Conservation (phyloP, 2,113 vertebrate species). For the Mohoua ochrocephala region DNA sequence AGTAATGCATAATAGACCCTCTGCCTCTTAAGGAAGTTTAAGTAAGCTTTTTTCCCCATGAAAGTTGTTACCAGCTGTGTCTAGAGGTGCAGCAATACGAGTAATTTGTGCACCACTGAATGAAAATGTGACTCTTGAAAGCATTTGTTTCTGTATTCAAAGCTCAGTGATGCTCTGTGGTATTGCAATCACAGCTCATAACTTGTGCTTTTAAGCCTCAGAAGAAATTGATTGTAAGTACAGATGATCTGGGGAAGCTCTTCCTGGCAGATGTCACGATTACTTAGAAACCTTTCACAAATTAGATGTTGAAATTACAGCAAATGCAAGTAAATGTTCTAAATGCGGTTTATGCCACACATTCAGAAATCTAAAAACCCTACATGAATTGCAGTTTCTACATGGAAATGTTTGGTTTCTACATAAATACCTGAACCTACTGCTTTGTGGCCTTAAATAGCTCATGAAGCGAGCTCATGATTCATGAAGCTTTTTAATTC, state of each 20-base stretch:
- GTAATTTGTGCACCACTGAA: not conserved
- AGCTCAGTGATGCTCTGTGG: not conserved
- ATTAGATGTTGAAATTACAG: not conserved
- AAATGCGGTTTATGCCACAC: not conserved
- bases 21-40: not conserved
- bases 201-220: not conserved
- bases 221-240: not conserved
- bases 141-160: not conserved
- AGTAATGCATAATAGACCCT: not conserved
- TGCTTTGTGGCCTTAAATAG: not conserved
- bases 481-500: not conserved
- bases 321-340: not conserved
- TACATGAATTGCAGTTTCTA: not conserved
- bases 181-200: not conserved
- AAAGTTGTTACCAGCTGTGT: not conserved
- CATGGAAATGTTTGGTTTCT: not conserved
- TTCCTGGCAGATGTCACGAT: not conserved
- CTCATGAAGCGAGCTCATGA: not conserved
- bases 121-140: not conserved
- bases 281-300: not conserved
- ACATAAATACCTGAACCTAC: not conserved
- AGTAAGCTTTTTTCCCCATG: not conserved
- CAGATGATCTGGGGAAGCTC: not conserved
- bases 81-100: not conserved
- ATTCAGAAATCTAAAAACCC: not conserved